phyloP scores from a whole-genome alignment of 1,140 invertebrate genomes.

The Lepidotrigona ventralis region DNA sequence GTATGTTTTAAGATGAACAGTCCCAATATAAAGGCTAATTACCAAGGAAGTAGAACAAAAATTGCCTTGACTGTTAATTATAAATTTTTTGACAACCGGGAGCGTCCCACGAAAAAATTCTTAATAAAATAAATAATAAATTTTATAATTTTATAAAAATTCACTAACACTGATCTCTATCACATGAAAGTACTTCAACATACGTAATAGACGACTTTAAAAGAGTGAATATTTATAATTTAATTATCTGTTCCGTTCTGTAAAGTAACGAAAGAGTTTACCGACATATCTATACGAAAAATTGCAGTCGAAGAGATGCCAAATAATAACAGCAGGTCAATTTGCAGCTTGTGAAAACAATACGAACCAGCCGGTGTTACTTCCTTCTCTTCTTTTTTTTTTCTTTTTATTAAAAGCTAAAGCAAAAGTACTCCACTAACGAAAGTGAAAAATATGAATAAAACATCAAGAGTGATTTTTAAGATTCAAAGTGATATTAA shows the following conservation, averaged over 20 bases:
- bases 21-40: too few species aligned
- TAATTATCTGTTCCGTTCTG: accelerated
- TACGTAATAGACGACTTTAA: background rate
- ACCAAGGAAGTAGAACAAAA: too few species aligned
- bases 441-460: background rate
- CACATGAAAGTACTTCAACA: background rate
- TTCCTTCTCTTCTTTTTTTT: background rate
- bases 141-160: background rate
- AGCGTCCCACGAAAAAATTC: background rate
- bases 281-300: background rate
- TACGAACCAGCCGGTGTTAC: background rate
- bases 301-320: background rate
- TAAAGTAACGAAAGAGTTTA: background rate
- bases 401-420: background rate
- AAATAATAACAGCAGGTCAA: background rate
- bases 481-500: background rate
- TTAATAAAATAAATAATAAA: background rate
- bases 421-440: background rate
- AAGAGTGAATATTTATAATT: background rate
- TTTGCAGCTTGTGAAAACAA: background rate
- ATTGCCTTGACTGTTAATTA: too few species aligned
- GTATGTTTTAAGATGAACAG: too few species aligned
- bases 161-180: background rate
- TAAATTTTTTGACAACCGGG: too few species aligned
- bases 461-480: background rate